Evolutionary conservation across 2,113 vertebrate species (phyloP), one percentile per base, ranked within the genome.

Genomic region (Strix aluco): DNA sequence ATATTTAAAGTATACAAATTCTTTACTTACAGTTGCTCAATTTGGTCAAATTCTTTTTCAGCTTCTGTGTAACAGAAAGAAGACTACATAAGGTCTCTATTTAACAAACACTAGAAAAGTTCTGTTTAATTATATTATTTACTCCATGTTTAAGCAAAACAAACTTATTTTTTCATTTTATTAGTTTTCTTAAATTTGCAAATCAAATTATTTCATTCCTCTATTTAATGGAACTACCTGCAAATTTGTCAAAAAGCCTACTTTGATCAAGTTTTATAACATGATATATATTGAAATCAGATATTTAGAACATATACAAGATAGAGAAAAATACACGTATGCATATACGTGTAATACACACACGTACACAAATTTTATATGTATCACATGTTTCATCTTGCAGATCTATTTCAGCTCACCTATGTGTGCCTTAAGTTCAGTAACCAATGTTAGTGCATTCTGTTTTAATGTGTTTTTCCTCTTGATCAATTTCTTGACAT

Each of bases 11-110:
- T 20, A 66, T 15, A 90, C 15, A 73, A 92, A 65, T 67, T 77
- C 36, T 65, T 96, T 98, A 98, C 98, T 98, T 97, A 99, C 98
- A 98, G 89, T 58, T 98, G 96, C 61, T 98, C 97, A n/a, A 71
- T 86, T 96, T 98, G 98, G 70, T 99, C 98, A 70, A 94, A 95
- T 46, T 97, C 98, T 55, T 91, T 96, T 54, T 83, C 97, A 11
- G 86, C 94, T 88, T 96, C 99, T 99, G 97, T 67, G 25, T 42
- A 91, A 95, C 9, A 95, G 82, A 94, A 82, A 38, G 96, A 74
- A 12, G 9, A 34, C 23, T 32, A 82, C 9, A 15, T 30, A 70
- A 80, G 19, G 62, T 55, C 54, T 55, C 47, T 65, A 14, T 55
- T 86, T 69, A 90, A 52, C 29, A 75, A 59, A n/a, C 11, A 61